Conservation (phyloP, 2,888 invertebrate genomes). For the Protula sp. region DNA sequence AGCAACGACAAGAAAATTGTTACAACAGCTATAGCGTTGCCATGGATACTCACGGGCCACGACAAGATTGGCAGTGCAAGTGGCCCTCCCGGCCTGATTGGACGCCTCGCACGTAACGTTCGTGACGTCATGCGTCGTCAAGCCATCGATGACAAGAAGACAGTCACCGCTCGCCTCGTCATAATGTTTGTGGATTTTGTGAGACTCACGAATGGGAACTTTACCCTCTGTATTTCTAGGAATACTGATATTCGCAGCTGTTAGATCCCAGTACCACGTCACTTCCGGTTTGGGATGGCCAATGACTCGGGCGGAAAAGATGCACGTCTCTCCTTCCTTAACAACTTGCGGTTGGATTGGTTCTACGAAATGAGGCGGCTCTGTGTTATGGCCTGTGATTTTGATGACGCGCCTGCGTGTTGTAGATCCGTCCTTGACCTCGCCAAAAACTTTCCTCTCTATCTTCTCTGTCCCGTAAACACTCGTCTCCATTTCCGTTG, state of each 20-base stretch:
- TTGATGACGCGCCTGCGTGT: background rate
- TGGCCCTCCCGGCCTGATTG: constrained; percentile 80
- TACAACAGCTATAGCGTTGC: too few species aligned
- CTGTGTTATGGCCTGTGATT: background rate
- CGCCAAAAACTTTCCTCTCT: background rate
- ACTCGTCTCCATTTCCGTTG: background rate
- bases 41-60: constrained; percentile 57
- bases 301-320: constrained; percentile 72
- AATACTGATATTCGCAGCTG: background rate
- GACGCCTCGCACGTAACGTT: constrained; percentile 85
- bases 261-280: constrained; percentile 65
- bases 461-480: constrained; percentile 5
- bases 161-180: constrained; percentile 61
- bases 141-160: constrained; percentile 71
- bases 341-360: constrained; percentile 20
- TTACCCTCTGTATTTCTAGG: too few species aligned
- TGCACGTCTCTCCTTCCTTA: constrained; percentile 65
- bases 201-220: background rate
- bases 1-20: too few species aligned
- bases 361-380: constrained; percentile 12
- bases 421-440: background rate
- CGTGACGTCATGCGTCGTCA: constrained; percentile 74
- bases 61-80: constrained; percentile 65
- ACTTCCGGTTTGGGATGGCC: constrained; percentile 68
- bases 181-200: background rate